Conservation (phyloP, 2,888 invertebrate genomes). For the Dicyrtoma fusca region DNA sequence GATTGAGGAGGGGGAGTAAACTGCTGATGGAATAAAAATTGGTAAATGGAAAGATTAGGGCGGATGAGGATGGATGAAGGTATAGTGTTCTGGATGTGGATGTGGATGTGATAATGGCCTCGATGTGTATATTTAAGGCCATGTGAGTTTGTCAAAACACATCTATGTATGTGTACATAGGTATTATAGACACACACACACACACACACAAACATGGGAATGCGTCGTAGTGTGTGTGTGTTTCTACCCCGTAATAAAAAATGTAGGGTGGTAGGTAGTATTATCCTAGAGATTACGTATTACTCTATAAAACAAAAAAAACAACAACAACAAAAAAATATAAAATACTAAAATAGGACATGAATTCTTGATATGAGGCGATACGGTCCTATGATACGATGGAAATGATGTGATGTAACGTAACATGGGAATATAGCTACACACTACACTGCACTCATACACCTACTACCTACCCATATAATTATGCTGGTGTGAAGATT, state of each 20-base stretch:
- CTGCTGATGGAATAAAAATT: conserved; percentile 32
- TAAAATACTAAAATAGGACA: no score
- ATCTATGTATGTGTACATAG: neutral
- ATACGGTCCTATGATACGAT: no score
- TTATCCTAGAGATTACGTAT: no score
- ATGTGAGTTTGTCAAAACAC: neutral
- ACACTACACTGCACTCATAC: no score
- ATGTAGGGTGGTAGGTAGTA: no score
- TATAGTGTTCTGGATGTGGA: neutral
- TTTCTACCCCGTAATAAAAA: neutral
- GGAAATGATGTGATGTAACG: neutral
- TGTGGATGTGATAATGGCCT: conserved; percentile 7
- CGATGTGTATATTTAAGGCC: no score
- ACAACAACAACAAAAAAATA: no score
- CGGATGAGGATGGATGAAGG: conserved; percentile 27
- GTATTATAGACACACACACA: neutral
- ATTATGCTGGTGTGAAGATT: no score
- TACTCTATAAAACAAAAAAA: no score
- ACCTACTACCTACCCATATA: no score
- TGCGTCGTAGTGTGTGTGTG: neutral
- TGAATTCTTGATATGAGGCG: no score
- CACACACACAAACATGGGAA: neutral
- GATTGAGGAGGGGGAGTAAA: conserved; percentile 28
- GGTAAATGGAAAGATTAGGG: conserved; percentile 28
- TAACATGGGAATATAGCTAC: no score